Conservation (phyloP, 1,140 invertebrate species). For the Zaprionus davidi region DNA sequence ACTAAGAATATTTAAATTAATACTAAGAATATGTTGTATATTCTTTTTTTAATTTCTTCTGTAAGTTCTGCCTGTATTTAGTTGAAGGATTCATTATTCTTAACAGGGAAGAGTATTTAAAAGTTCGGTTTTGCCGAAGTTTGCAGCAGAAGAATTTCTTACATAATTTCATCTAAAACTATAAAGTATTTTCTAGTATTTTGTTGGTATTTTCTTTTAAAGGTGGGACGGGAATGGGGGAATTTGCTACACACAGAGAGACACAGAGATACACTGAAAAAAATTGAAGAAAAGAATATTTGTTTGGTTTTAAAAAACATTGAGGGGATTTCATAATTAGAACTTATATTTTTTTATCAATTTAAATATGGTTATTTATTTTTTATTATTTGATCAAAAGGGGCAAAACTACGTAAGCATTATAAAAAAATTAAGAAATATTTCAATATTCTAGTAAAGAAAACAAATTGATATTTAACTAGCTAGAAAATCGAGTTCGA, state of each 20-base stretch:
- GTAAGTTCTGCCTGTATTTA: too few species aligned
- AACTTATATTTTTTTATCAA: conserved; percentile 15
- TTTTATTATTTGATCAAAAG: not conserved
- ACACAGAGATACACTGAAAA: conserved; percentile 80
- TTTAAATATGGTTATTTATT: not conserved
- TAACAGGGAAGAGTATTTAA: not conserved
- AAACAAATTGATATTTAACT: conserved; percentile 10
- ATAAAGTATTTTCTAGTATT: not conserved
- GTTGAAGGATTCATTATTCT: not conserved
- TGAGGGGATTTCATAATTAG: conserved; percentile 45
- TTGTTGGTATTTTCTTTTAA: not conserved
- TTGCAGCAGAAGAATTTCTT: too few species aligned
- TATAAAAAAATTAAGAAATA: not conserved
- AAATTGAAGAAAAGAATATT: conserved; percentile 75
- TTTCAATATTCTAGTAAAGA: not conserved
- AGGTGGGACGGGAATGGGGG: conserved; percentile 37
- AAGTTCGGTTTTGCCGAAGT: not conserved
- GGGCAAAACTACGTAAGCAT: conserved; percentile 10
- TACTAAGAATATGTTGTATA: too few species aligned
- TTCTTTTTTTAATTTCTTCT: not conserved
- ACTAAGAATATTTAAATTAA: not conserved
- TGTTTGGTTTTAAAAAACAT: conserved; percentile 64
- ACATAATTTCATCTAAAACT: not conserved
- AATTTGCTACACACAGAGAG: conserved; percentile 78
- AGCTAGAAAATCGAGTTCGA: not conserved